A percentile compares a stretch with the other conserved stretches of the same genome.
Conservation (phyloP, 2,888 invertebrate genomes). For the Melanotus villosus region DNA sequence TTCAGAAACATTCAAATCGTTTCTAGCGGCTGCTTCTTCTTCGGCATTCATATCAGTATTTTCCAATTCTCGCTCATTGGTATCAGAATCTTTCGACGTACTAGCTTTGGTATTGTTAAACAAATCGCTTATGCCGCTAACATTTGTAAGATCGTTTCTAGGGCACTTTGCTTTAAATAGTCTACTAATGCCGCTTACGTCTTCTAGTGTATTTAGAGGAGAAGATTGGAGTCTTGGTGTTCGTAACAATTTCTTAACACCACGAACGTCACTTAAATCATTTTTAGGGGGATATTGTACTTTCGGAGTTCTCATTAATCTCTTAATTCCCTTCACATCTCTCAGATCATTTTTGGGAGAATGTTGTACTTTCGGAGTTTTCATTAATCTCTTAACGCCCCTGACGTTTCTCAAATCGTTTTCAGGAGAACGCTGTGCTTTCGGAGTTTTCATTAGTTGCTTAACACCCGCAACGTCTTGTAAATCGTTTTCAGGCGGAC, state of each 20-base stretch:
- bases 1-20: conserved; percentile 14
- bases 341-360: conserved; percentile 51
- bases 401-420: neutral
- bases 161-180: conserved; percentile 58
- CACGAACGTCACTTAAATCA: conserved; percentile 67
- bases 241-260: conserved; percentile 63
- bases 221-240: conserved; percentile 56
- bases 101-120: conserved; percentile 58
- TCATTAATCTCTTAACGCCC: conserved; percentile 54
- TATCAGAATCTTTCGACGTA: neutral
- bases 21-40: conserved; percentile 5
- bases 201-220: conserved; percentile 50
- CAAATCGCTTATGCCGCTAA: conserved; percentile 61
- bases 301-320: conserved; percentile 34
- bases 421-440: conserved; percentile 39
- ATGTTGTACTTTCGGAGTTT: conserved; percentile 48
- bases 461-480: conserved; percentile 67
- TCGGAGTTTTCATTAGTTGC: conserved; percentile 54
- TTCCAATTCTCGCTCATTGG: no score
- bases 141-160: conserved; percentile 64
- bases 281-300: conserved; percentile 58
- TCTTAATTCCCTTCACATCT: conserved; percentile 38
- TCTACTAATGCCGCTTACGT: conserved; percentile 43
- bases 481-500: conserved; percentile 65
- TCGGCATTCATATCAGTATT: neutral